Conservation (phyloP, 2,113 vertebrate genomes). For the Centropus unirufus region DNA sequence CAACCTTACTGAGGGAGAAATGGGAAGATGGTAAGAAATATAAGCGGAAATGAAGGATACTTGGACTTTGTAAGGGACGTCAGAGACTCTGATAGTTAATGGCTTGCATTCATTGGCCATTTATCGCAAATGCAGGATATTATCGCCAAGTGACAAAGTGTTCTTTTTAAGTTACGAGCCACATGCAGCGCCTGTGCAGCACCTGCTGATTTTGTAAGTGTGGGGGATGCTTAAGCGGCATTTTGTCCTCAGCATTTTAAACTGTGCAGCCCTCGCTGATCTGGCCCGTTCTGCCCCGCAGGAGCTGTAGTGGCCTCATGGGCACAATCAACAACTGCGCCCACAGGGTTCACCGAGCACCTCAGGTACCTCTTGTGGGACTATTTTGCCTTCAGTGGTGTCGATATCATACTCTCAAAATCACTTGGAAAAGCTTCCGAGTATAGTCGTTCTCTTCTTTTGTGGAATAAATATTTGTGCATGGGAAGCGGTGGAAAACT, state of each 20-base stretch:
- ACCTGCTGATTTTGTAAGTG: neutral
- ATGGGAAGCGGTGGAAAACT: neutral
- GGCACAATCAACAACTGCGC: neutral
- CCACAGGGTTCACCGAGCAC: neutral
- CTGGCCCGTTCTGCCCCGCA: neutral
- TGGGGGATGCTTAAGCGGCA: neutral
- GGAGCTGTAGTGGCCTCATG: neutral
- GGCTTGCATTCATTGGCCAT: neutral
- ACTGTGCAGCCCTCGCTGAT: accelerated
- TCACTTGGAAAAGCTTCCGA: neutral
- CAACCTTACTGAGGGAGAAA: neutral
- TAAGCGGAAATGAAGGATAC: neutral
- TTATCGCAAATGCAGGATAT: neutral
- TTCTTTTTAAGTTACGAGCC: neutral
- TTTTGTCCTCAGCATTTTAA: neutral
- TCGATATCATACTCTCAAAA: neutral
- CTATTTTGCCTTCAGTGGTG: neutral
- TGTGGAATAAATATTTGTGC: neutral
- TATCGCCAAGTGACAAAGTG: neutral
- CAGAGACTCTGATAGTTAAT: neutral
- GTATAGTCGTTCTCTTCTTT: neutral
- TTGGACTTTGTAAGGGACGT: neutral
- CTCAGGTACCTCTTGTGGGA: neutral
- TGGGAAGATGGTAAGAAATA: neutral
- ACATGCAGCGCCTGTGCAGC: neutral